Conservation (phyloP, 2,113 vertebrate genomes). For the Picathartes gymnocephalus region DNA sequence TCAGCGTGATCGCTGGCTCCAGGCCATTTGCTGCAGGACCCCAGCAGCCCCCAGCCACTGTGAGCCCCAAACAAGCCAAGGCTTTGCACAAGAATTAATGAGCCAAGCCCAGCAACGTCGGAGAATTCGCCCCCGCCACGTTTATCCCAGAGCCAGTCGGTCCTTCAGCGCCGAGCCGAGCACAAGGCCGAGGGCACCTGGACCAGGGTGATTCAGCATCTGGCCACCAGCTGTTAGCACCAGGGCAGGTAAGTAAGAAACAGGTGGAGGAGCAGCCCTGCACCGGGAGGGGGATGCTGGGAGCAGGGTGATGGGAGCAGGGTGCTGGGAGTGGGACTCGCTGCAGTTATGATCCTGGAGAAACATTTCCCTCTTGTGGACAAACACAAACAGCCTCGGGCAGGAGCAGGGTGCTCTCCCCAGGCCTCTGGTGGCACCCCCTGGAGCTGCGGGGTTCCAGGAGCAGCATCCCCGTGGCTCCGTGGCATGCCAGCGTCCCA, state of each 20-base stretch:
- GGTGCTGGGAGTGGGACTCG: not conserved
- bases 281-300: not conserved
- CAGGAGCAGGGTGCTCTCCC: not conserved
- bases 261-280: not conserved
- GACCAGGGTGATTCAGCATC: not conserved
- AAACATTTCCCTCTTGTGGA: constrained; percentile 60
- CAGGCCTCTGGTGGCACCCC: rapidly evolving
- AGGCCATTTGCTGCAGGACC: not conserved
- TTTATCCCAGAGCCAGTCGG: not conserved
- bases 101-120: not conserved
- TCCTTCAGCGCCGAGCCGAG: not conserved
- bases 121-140: not conserved
- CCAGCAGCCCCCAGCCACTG: not conserved
- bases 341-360: not conserved
- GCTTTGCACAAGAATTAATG: not conserved
- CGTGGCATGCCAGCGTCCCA: not conserved
- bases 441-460: rapidly evolving
- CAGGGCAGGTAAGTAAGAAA: not conserved
- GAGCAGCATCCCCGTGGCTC: not conserved
- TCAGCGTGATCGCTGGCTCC: not conserved
- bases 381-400: not conserved
- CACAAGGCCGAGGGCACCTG: rapidly evolving
- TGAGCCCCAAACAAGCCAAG: rapidly evolving
- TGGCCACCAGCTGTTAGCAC: not conserved
- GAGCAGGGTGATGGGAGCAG: not conserved